Conservation (phyloP, 1,140 invertebrate species). For the Drosophila nannoptera region DNA sequence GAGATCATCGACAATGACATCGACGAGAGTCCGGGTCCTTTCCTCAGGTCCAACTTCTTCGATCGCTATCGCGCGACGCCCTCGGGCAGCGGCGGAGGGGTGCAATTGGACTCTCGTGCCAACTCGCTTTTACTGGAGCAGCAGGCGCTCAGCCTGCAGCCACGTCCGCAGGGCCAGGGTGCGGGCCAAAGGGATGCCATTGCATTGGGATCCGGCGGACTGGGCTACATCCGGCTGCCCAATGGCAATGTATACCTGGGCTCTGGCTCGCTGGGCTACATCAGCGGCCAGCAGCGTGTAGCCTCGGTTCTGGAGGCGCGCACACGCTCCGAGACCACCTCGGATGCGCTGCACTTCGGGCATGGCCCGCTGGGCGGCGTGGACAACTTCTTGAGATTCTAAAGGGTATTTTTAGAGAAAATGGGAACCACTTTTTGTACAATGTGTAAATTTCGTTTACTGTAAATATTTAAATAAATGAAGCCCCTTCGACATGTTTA, state of each 20-base stretch:
- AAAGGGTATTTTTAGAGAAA: constrained; percentile 24
- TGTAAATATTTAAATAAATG: constrained; percentile 65
- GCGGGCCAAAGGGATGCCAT: constrained; percentile 57
- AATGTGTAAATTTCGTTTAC: constrained; percentile 39
- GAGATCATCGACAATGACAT: constrained; percentile 78
- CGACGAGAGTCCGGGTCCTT: constrained; percentile 56
- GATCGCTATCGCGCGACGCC: constrained; percentile 50
- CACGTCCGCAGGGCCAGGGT: constrained; percentile 25
- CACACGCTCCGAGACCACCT: constrained; percentile 61
- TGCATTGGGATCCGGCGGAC: constrained; percentile 72
- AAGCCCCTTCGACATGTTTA: constrained; percentile 16
- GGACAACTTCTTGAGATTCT: constrained; percentile 62
- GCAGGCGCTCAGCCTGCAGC: constrained; percentile 54
- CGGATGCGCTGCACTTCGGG: constrained; percentile 72
- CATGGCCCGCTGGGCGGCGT: constrained; percentile 67
- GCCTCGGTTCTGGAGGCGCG: constrained; percentile 62
- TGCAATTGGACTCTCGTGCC: constrained; percentile 61
- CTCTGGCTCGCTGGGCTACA: constrained; percentile 75
- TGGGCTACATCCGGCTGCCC: constrained; percentile 70
- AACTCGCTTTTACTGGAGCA: constrained; percentile 59
- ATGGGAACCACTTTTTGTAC: constrained; percentile 39
- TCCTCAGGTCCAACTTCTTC: constrained; percentile 57
- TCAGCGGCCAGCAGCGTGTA: constrained; percentile 65
- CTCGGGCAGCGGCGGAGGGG: not conserved
- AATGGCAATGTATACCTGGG: constrained; percentile 75